Conservation (phyloP, 1,140 invertebrate species). For the Drosophila burlai region DNA sequence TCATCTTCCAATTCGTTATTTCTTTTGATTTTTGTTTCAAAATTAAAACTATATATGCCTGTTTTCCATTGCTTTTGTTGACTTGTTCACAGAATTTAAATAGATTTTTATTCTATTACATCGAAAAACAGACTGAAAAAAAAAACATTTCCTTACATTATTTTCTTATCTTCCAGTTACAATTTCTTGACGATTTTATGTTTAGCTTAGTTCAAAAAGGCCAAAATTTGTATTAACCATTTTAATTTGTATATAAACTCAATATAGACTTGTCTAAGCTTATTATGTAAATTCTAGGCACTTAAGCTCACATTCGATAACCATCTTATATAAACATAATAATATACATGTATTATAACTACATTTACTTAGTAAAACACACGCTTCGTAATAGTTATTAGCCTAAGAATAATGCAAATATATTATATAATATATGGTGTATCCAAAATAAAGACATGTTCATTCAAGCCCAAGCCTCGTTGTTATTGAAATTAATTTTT, state of each 20-base stretch:
- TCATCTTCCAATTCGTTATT: conserved; percentile 9
- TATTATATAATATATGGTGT: conserved; percentile 10
- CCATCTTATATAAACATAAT: conserved; percentile 29
- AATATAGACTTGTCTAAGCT: conserved; percentile 20
- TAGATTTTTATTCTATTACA: not conserved
- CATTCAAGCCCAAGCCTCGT: not conserved
- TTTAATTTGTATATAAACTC: conserved; percentile 57
- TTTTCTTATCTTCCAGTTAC: conserved; percentile 18
- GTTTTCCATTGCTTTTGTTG: not conserved
- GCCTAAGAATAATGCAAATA: conserved; percentile 18
- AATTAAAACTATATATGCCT: not conserved
- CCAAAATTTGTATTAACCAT: conserved; percentile 13
- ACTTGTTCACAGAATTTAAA: not conserved
- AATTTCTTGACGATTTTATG: conserved; percentile 6
- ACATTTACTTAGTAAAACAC: conserved; percentile 36
- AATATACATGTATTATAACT: conserved; percentile 31
- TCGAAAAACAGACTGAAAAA: conserved; percentile 3
- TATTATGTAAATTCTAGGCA: conserved; percentile 58
- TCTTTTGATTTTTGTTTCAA: not conserved
- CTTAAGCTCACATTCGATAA: conserved; percentile 32
- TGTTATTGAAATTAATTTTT: not conserved
- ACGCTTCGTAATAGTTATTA: conserved; percentile 50
- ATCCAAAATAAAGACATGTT: conserved; percentile 33
- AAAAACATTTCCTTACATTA: not conserved
- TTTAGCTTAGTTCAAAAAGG: conserved; percentile 6